Percentiles rank a stretch among this genome's conserved stretches.
Conservation (phyloP, 2,113 vertebrate species). For the Ochotona curzoniae region DNA sequence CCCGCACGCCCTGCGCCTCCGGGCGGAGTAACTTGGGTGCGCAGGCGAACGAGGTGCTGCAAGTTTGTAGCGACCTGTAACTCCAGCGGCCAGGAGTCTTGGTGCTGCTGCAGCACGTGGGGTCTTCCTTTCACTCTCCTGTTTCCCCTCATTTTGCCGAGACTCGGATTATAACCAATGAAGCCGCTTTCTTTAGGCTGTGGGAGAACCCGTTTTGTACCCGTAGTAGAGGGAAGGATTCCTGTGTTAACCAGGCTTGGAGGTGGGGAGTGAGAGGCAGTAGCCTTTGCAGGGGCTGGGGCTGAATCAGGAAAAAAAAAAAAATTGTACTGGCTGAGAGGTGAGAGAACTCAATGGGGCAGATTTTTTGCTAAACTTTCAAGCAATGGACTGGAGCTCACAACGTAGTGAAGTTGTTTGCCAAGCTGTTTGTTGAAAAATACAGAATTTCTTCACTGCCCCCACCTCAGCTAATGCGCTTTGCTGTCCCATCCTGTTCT, state of each 20-base stretch:
- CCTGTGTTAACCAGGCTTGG: background rate
- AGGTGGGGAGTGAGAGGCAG: background rate
- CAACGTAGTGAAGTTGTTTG: background rate
- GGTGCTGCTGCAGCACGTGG: background rate
- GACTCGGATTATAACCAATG: background rate
- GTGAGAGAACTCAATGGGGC: background rate
- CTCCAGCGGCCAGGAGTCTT: slow-evolving; percentile 3
- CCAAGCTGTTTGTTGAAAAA: background rate
- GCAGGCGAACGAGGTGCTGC: background rate
- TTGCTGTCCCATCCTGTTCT: background rate
- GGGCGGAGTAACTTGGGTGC: background rate
- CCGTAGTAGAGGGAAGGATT: background rate
- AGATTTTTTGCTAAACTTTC: background rate
- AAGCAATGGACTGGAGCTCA: background rate
- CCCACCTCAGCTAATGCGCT: too few species aligned
- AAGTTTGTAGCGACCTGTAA: slow-evolving; percentile 56
- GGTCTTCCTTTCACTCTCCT: background rate
- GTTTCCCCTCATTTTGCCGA: background rate
- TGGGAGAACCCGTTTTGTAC: background rate
- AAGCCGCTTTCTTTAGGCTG: background rate
- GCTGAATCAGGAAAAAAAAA: background rate
- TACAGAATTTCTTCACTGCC: background rate
- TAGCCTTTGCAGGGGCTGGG: too few species aligned
- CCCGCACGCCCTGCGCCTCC: background rate
- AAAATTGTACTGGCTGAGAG: background rate